phyloP scores from a whole-genome alignment of 2,888 invertebrate species.

The Bursaphelenchus okinawaensis region DNA sequence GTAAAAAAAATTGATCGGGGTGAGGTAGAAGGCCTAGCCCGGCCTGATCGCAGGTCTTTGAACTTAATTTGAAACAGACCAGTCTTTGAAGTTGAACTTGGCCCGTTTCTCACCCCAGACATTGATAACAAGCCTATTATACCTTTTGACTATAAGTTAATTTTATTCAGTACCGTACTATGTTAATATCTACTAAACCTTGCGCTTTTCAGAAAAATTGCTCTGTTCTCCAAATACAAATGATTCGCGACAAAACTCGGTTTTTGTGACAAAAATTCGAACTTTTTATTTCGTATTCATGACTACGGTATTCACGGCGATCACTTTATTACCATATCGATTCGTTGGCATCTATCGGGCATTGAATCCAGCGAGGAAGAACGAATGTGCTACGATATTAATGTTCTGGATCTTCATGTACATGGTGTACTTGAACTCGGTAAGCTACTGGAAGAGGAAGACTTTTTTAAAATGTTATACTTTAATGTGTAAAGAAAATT shows the following conservation, averaged over 20 bases:
- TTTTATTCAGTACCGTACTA: background rate
- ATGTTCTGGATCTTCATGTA: conserved; percentile 44
- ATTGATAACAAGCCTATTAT: no score
- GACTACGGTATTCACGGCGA: conserved; percentile 48
- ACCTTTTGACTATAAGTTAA: background rate
- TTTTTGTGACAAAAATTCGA: conserved; percentile 40
- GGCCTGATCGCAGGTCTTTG: no score
- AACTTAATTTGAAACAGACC: no score
- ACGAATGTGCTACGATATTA: conserved; percentile 37
- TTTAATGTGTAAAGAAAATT: no score
- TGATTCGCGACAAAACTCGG: conserved; percentile 16
- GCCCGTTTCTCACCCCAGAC: no score
- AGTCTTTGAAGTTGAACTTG: no score
- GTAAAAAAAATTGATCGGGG: no score
- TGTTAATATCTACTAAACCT: background rate
- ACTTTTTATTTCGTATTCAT: conserved; percentile 58
- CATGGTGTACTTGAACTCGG: conserved; percentile 52
- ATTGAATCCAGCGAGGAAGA: conserved; percentile 22
- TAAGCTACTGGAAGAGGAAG: no score
- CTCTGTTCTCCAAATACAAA: conserved; percentile 10
- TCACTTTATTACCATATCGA: conserved; percentile 51
- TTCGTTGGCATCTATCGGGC: conserved; percentile 31
- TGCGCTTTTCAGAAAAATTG: conserved; percentile 6
- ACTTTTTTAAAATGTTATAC: no score
- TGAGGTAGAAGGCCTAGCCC: no score